phyloP scores from a whole-genome alignment of 2,113 vertebrate genomes.

The Tauraco erythrolophus region DNA sequence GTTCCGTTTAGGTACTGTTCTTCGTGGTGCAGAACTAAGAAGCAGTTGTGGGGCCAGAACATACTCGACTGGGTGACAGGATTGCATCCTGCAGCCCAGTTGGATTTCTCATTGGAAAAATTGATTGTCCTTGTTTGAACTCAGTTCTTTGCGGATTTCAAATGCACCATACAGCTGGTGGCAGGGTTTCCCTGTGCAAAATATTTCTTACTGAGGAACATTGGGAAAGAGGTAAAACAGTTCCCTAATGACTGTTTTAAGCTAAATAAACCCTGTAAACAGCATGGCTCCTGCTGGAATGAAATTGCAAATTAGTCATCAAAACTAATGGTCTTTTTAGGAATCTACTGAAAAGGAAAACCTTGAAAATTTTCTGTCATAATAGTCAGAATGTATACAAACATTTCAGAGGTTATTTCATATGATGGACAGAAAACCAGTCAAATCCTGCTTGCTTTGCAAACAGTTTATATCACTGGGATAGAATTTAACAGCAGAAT shows the following conservation, averaged over 20 bases:
- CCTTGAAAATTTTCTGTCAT: neutral
- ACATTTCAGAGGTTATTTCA: neutral
- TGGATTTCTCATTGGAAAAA: neutral
- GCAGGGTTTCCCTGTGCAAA: neutral
- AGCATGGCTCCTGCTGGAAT: neutral
- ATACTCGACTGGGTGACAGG: neutral
- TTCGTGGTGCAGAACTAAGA: slow-evolving; percentile 20
- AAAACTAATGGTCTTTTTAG: neutral
- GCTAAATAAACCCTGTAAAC: neutral
- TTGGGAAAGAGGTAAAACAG: neutral
- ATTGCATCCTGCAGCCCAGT: neutral
- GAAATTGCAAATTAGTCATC: neutral
- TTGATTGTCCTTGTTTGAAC: neutral
- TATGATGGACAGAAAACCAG: neutral
- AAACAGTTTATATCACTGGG: neutral
- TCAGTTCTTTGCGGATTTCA: neutral
- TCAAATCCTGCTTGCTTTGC: neutral
- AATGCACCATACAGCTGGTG: neutral
- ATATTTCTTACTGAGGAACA: neutral
- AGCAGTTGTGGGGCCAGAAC: neutral
- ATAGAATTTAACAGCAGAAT: neutral
- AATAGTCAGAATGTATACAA: neutral
- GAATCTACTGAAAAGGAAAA: neutral
- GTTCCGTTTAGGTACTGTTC: neutral
- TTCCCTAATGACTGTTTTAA: neutral